phyloP scores from a whole-genome alignment of 2,113 vertebrate species.

The Microcebus murinus region DNA sequence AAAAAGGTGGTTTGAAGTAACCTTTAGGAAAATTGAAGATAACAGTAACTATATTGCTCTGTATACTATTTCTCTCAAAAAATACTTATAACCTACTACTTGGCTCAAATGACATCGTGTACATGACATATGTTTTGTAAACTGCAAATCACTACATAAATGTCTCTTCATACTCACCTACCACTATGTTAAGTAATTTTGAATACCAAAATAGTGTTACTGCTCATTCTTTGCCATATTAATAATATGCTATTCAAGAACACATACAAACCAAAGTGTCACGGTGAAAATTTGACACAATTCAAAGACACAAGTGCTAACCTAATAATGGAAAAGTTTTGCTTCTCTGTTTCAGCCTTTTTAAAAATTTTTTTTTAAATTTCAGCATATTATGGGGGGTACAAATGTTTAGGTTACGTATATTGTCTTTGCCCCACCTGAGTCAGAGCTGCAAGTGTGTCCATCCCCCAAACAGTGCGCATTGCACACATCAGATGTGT shows the following conservation, averaged over 20 bases:
- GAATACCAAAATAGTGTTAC: not conserved
- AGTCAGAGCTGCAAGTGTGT: no score
- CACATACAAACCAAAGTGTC: not conserved
- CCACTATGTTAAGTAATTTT: not conserved
- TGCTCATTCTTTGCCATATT: constrained; percentile 1
- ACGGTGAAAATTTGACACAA: constrained; percentile 4
- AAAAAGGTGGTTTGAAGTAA: constrained; percentile 18
- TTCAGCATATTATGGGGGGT: no score
- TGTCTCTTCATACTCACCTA: not conserved
- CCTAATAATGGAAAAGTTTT: not conserved
- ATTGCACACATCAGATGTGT: no score
- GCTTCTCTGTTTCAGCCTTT: not conserved
- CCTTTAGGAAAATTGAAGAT: not conserved
- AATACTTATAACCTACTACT: not conserved
- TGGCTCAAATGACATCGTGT: constrained; percentile 27
- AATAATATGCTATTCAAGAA: constrained; percentile 40
- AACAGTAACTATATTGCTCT: not conserved
- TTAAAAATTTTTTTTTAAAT: no score
- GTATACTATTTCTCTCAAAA: not conserved
- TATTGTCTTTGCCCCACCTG: no score
- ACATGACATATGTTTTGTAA: constrained; percentile 18
- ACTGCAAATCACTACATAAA: not conserved
- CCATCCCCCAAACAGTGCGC: no score
- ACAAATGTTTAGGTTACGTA: no score
- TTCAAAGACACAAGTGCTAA: not conserved